phyloP scores from a whole-genome alignment of 2,113 vertebrate genomes.

The Acinonyx jubatus region DNA sequence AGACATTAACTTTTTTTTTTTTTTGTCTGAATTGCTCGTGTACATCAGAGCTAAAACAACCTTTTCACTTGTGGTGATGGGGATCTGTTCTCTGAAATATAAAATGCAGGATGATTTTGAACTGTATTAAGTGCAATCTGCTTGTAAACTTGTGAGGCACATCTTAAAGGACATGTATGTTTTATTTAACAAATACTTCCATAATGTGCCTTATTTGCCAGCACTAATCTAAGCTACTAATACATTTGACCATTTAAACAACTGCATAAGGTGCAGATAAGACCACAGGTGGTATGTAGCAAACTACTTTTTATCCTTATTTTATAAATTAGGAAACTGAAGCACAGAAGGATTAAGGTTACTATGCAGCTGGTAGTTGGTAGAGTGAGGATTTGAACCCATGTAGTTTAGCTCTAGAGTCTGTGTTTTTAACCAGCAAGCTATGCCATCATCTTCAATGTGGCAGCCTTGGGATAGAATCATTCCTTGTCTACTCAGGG shows the following conservation, averaged over 20 bases:
- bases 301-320: not conserved
- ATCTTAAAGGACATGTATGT: not conserved
- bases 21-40: not conserved
- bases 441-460: not conserved
- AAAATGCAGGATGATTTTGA: not conserved
- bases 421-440: not conserved
- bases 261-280: not conserved
- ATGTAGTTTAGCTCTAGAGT: not conserved
- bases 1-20: constrained; percentile 23
- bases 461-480: not conserved
- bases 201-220: not conserved
- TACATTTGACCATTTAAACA: not conserved
- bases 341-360: not conserved
- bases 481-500: not conserved
- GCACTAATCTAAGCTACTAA: not conserved
- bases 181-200: not conserved
- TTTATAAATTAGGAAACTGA: not conserved
- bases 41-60: not conserved
- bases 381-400: not conserved
- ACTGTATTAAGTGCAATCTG: not conserved
- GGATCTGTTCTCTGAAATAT: not conserved
- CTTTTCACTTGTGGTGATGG: not conserved
- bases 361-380: not conserved
- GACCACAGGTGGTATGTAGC: not conserved
- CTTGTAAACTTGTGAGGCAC: not conserved